phyloP scores from a whole-genome alignment of 2,888 invertebrate genomes.

The Sarcophaga rosellei region DNA sequence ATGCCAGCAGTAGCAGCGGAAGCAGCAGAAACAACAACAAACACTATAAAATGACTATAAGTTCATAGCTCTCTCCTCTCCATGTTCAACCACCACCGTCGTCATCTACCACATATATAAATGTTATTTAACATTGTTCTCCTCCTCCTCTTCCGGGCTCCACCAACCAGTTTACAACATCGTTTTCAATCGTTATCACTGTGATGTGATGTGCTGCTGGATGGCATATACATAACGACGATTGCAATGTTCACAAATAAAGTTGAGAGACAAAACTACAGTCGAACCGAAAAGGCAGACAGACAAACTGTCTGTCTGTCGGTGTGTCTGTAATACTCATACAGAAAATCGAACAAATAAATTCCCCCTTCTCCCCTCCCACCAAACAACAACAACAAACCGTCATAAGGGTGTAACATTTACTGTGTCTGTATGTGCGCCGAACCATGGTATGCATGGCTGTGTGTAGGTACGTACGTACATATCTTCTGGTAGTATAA shows the following conservation, averaged over 20 bases:
- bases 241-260: not conserved
- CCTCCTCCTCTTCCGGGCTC: not conserved
- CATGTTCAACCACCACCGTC: not conserved
- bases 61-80: slow-evolving; percentile 4
- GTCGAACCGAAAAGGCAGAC: not conserved
- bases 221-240: not conserved
- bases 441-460: not conserved
- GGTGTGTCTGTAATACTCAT: not conserved
- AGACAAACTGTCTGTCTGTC: not conserved
- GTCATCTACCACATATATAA: not conserved
- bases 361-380: not conserved
- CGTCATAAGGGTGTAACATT: slow-evolving; percentile 38
- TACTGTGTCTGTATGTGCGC: not conserved
- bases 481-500: slow-evolving; percentile 4
- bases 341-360: not conserved
- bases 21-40: slow-evolving; percentile 9
- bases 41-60: slow-evolving; percentile 24
- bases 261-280: not conserved
- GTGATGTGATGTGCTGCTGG: not conserved
- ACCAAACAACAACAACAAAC: not conserved
- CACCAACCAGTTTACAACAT: not conserved
- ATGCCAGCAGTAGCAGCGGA: not conserved
- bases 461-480: not conserved
- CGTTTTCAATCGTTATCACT: not conserved
- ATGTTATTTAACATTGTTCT: slow-evolving; percentile 23